These are phyloP conservation scores for Hippoglossus stenolepis DNA, from an alignment of 2,113 vertebrate species.

Conservation along the genomic window DNA sequence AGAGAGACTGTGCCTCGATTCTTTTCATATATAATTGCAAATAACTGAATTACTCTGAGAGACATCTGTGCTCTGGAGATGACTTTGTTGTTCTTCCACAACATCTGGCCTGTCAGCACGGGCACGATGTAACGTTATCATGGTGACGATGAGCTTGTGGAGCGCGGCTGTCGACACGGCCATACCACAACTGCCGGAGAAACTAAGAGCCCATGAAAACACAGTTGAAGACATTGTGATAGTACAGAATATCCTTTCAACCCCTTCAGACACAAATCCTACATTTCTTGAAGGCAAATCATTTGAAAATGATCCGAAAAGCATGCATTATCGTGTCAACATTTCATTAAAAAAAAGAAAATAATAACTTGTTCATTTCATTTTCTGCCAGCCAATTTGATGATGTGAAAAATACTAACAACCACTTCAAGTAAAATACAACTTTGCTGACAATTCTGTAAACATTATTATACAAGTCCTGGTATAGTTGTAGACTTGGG, in stretches of 20 bases:
- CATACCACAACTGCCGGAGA: not conserved
- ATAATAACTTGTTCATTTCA: too few relatives aligned
- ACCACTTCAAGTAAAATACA: too few relatives aligned
- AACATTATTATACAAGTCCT: not conserved
- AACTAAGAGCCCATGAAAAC: not conserved
- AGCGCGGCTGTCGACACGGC: constrained; percentile 24
- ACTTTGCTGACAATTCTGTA: too few relatives aligned
- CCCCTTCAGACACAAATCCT: too few relatives aligned
- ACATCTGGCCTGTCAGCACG: constrained; percentile 47
- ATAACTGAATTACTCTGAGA: constrained; percentile 5
- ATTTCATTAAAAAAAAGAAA: too few relatives aligned
- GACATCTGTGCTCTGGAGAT: constrained; percentile 13
- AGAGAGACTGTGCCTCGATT: not conserved
- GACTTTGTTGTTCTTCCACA: constrained; percentile 19
- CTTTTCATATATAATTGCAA: not conserved
- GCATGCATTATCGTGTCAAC: too few relatives aligned
- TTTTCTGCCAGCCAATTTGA: too few relatives aligned
- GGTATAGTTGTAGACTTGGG: not conserved
- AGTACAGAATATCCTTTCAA: not conserved
- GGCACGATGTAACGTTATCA: constrained; percentile 27
- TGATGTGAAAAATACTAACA: too few relatives aligned
- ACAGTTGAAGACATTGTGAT: not conserved
- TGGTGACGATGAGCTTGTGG: constrained; percentile 29
- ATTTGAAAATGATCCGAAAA: not conserved
- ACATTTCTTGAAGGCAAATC: not conserved